Evolutionary conservation across 2,888 invertebrate genomes (phyloP), one percentile per base, ranked within the genome.

Genomic region (Hylaea fasciaria): DNA sequence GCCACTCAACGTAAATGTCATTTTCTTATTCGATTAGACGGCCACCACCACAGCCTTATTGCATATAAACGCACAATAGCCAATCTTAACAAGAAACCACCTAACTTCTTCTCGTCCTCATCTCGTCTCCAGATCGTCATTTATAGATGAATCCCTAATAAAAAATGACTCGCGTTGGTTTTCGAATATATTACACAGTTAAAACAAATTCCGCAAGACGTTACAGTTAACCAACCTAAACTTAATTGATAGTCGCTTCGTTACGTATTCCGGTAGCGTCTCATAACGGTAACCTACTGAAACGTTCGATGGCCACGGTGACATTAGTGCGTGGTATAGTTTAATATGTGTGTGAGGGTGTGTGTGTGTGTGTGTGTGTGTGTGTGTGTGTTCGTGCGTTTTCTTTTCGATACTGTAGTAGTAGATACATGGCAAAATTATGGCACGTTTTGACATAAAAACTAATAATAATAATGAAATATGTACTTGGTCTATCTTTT

Each of bases 191-290:
- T 63, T 63, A 66, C 64, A 62, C 59, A 65, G 66, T 66, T 60
- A 61, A 54, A 59, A 65, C 50, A 57, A 64, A 69, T 66, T 67
- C 55, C 65, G 22, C 50, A 49, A 60, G 55, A 68, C 39, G 50
- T 54, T 52, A 62, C 71, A 67, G 71, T 71, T 71, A 71, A 45
- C 44, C 50, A 69, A 65, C 70, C 70, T 55, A 60, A 61, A 69
- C 71, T 67, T n/a, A n/a, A 67, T 67, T 52, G 56, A 59, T 64
- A 22, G 51, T 50, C 43, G 40, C 17, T 46, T 55, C 62, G 64
- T 71, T 71, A 64, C 39, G 63, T 66, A 72, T 72, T 64, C 70
- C 39, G 39, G 49, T 40, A 41, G 48, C 64, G 62, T 52, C 14
- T 35, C 13, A 47, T 71, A 72, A 72, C 72, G 69, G 72, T 69